Evolutionary conservation across 2,797 vertebrate genomes (phyloP).

Genomic region (Cichlasoma orientale): DNA sequence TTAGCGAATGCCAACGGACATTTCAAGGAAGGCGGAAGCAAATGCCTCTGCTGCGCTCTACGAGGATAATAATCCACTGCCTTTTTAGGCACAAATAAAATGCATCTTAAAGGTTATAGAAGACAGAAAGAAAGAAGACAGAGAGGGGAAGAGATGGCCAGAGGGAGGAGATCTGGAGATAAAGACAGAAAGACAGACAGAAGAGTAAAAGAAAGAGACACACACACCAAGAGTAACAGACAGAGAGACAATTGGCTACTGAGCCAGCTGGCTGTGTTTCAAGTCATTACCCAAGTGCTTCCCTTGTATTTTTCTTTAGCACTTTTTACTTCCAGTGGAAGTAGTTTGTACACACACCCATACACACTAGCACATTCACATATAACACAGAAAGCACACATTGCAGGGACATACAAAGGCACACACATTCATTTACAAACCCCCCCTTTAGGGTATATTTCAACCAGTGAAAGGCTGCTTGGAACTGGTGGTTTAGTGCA

Average conservation of each 20-base stretch:
- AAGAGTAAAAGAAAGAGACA: not conserved
- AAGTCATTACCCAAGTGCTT: conserved; percentile 74
- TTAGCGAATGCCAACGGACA: conserved; percentile 37
- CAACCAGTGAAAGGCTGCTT: conserved; percentile 45
- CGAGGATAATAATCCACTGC: conserved; percentile 40
- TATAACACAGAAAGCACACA: conserved; percentile 17
- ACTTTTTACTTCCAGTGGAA: conserved; percentile 51
- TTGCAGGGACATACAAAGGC: conserved; percentile 25
- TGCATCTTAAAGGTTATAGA: conserved; percentile 53
- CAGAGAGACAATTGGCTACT: conserved; percentile 28
- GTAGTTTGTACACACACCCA: conserved; percentile 5
- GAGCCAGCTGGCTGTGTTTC: conserved; percentile 65
- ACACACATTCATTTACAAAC: conserved; percentile 49
- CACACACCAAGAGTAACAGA: conserved; percentile 40
- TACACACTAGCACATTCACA: conserved; percentile 21
- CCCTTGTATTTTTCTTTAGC: conserved; percentile 52
- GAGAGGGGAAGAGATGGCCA: not conserved
- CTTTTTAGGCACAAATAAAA: conserved; percentile 56
- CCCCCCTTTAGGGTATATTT: conserved; percentile 45
- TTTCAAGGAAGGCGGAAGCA: conserved; percentile 40
- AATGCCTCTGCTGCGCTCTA: conserved; percentile 51
- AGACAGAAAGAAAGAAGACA: not conserved
- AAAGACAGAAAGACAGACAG: not conserved
- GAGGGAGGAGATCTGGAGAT: not conserved
- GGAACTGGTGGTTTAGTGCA: conserved; percentile 22